Conservation (phyloP, 2,888 invertebrate genomes). For the Acrocyrtus sp. region DNA sequence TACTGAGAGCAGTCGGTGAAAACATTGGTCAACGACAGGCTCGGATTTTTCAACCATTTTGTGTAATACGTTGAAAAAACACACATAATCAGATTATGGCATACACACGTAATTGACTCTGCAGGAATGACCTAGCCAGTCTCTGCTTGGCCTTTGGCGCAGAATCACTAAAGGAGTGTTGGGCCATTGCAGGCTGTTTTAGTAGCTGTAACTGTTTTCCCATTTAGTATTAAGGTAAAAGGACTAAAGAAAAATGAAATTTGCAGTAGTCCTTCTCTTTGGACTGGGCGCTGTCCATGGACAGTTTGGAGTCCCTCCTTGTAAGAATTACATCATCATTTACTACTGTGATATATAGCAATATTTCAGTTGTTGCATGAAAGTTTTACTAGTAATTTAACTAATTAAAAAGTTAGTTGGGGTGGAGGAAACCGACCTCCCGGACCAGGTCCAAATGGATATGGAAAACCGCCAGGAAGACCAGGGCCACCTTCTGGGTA, state of each 20-base stretch:
- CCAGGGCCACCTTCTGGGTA: conserved; percentile 41
- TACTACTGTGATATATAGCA: neutral
- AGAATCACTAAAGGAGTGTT: conserved; percentile 30
- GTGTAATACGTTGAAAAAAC: too few species aligned
- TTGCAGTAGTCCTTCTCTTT: conserved; percentile 39
- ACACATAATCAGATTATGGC: conserved; percentile 47
- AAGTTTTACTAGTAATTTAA: neutral
- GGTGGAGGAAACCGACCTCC: conserved; percentile 47
- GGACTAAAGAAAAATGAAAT: conserved; percentile 40
- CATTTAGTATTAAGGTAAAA: neutral
- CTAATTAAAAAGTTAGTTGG: conserved; percentile 47
- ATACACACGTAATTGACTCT: conserved; percentile 41
- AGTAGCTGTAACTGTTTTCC: neutral
- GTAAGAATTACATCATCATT: conserved; percentile 25
- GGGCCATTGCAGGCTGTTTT: conserved; percentile 46
- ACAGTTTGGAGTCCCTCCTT: conserved; percentile 56
- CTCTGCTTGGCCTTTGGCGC: conserved; percentile 56
- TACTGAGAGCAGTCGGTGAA: too few species aligned
- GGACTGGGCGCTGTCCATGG: conserved; percentile 51
- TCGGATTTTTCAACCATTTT: too few species aligned
- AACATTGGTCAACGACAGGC: too few species aligned
- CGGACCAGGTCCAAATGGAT: conserved; percentile 28
- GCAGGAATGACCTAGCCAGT: conserved; percentile 50
- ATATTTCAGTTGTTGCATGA: neutral
- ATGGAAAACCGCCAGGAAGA: conserved; percentile 48